Evolutionary conservation across 2,113 vertebrate genomes (phyloP), one percentile per base, ranked within the genome.

Genomic region (Paramormyrops kingsleyae): DNA sequence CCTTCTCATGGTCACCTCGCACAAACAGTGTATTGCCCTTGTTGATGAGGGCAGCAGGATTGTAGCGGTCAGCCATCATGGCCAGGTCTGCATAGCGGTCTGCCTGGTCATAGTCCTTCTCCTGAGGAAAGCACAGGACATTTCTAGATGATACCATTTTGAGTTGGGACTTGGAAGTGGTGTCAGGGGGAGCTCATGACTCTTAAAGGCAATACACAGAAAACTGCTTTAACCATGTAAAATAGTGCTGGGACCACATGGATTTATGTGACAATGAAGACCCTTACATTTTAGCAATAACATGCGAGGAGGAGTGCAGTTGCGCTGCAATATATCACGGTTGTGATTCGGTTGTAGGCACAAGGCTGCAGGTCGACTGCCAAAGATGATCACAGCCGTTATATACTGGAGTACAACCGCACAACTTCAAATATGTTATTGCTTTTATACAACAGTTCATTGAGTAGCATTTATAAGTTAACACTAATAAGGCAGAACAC

Each of bases 11-110:
- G 92, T 99, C 98, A 89, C 96, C 96, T 7, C 93, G 97, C 92
- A 95, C 94, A 93, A 97, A 99, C 91, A 98, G 93, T 0, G 97
- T 97, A 93, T 99, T 99, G 90, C 98, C 99, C 94, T 99, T 99
- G 96, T 99, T 99, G 88, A 96, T 97, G 1, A 99, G 96, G 1
- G 98, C 98, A 66, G 97, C 97, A 0, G 99, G 98, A 92, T 99
- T 99, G 88, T 99, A 99, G 89, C 97, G 97, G 92, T 99, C 98
- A 21, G 98, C 96, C 86, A 91, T 97, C 95, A 99, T 96, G 89
- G 99, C 98, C 92, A 99, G 95, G 91, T 99, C 98, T 86, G 99
- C 97, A 89, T 99, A 99, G 88, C 94, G 95, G 88, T 97, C 96
- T 47, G 98, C 98, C 94, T 98, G 98, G 46, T 96, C 94, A 89